Base-by-base conservation (phyloP, 2,888 invertebrate genomes). In the Apeira syringaria region DNA sequence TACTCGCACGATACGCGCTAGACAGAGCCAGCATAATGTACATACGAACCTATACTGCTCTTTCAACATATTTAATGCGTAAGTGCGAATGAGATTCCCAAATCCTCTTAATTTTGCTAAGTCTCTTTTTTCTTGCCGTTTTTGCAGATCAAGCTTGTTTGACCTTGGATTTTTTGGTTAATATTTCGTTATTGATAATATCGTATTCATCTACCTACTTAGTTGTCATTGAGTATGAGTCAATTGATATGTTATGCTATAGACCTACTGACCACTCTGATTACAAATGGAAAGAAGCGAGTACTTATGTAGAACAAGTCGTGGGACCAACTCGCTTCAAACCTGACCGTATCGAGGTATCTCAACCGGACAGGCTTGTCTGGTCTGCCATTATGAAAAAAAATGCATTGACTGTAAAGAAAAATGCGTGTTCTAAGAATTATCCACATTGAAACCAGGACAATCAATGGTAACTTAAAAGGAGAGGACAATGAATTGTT, bases 21-120 rank as follows among this genome's bases (percentile, higher is more conserved):
- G 71, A 84, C 62, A 68, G 76, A 78, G 80, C 61, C 46, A 62
- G 62, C 62, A 59, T 41, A 63, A 68, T 61, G 67, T 67, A 77
- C 68, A 74, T 67, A 77, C 68, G 74, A 80, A 73, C 71, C 68
- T 73, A 68, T 66, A 75, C 77, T 64, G 72, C 74, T 80, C 74
- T 76, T 78, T 78, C 70, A 76, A 80, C 75, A 78, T 77, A 79
- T 65, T 66, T 75, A 71, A 71, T 80, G 84, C 75, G 80, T 83
- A 83, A 84, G 81, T 83, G 83, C 85, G 78, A 87, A 86, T 83
- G 77, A 80, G 82, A 83, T 85, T 85, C 82, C 82, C 74, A 83
- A 87, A 87, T 82, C 80, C 71, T 77, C 69, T 71, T 73, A 76
- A 80, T 80, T 82, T 77, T 72, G 62, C 70, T 64, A 60, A 65